Percentiles rank a stretch among this genome's conserved stretches.
phyloP scores from a whole-genome alignment of 2,113 vertebrate genomes.

The Acinonyx jubatus region DNA sequence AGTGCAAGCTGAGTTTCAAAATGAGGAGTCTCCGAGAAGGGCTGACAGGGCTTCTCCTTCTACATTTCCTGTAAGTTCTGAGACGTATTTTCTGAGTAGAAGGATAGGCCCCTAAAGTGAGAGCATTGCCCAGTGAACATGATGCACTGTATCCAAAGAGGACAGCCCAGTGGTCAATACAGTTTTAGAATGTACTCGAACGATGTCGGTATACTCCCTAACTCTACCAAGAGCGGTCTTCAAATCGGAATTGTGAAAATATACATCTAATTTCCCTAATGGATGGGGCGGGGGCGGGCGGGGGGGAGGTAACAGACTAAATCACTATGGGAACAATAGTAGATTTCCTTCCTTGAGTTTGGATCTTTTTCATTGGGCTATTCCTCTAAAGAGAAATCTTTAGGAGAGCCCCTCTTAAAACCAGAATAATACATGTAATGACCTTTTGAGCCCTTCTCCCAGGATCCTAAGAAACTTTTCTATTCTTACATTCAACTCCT shows the following conservation, averaged over 20 bases:
- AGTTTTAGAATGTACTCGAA: not conserved
- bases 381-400: slow-evolving; percentile 16
- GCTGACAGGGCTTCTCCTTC: not conserved
- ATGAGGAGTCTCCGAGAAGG: not conserved
- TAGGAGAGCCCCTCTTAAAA: not conserved
- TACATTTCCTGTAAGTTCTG: not conserved
- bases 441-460: slow-evolving; percentile 1
- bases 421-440: slow-evolving; percentile 1
- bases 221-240: not conserved
- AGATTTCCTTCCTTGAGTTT: not conserved
- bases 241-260: not conserved
- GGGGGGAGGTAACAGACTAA: not conserved
- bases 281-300: not conserved
- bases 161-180: not conserved
- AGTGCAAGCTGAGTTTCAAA: not conserved
- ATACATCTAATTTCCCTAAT: not conserved
- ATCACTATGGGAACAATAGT: not conserved
- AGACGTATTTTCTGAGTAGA: not conserved
- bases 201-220: not conserved
- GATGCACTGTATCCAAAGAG: not conserved
- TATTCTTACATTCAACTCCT: slow-evolving; percentile 40
- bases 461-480: slow-evolving; percentile 38
- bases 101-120: not conserved
- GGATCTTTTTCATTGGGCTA: not conserved
- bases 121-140: not conserved